Evolutionary conservation across 64 coral and sea anemone genomes (phyloP).

Genomic region (Montipora foliosa): DNA sequence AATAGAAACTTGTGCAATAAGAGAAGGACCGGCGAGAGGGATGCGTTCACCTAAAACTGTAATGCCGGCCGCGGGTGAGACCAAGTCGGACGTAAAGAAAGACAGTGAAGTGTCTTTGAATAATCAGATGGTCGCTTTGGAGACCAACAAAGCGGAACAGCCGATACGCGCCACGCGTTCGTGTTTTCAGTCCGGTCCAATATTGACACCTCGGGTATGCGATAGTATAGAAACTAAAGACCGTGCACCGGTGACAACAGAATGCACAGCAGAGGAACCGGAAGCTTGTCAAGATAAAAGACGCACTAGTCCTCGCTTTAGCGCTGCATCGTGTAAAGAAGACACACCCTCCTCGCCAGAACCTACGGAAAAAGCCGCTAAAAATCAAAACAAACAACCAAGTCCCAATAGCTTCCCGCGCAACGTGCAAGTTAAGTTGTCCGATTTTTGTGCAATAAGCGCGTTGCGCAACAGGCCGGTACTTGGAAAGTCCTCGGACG

Average conservation of each 20-base stretch:
- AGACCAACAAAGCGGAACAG: background rate
- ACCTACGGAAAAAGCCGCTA: background rate
- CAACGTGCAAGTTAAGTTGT: slow-evolving; percentile 20
- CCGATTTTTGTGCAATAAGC: background rate
- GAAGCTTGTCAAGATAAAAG: background rate
- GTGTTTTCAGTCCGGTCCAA: background rate
- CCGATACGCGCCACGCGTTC: background rate
- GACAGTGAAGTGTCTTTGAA: background rate
- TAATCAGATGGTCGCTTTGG: background rate
- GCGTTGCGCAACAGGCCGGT: background rate
- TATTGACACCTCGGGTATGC: too few species aligned
- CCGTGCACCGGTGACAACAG: background rate
- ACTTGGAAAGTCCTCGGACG: background rate
- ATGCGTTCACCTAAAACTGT: background rate
- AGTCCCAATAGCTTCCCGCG: background rate
- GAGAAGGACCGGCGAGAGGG: background rate
- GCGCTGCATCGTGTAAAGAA: background rate
- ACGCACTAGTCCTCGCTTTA: background rate
- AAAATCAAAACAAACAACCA: background rate
- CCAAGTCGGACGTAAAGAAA: background rate
- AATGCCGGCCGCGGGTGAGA: background rate
- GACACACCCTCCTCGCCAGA: background rate
- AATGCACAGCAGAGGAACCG: background rate
- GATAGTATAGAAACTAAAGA: background rate
- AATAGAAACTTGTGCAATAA: background rate